phyloP scores from a whole-genome alignment of 92 coral and sea anemone genomes.

The Isaurus tuberculatus region DNA sequence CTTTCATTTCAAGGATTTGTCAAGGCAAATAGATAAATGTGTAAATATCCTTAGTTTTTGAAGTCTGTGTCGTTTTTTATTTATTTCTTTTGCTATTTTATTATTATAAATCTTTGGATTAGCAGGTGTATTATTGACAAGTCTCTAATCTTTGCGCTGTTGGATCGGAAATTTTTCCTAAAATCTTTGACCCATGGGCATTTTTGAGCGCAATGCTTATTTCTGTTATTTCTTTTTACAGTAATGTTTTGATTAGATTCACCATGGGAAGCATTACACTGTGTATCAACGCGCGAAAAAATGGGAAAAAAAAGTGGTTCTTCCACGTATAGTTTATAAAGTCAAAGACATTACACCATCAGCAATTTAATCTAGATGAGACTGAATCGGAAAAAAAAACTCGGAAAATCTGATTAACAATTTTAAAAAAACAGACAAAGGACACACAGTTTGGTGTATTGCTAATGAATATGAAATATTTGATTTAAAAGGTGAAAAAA shows the following conservation, averaged over 20 bases:
- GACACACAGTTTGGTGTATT: too few species aligned
- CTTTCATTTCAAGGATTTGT: not conserved
- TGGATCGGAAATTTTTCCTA: conserved; percentile 1
- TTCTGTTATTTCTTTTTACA: not conserved
- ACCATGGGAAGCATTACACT: conserved; percentile 9
- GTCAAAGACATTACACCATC: not conserved
- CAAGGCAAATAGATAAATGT: conserved; percentile 1
- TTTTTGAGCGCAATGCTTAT: not conserved
- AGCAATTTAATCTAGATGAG: too few species aligned
- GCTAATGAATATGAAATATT: too few species aligned
- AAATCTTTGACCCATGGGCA: conserved; percentile 27
- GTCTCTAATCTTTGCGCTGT: conserved; percentile 6
- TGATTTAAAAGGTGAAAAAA: not conserved
- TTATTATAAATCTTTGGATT: too few species aligned
- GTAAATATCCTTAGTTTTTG: not conserved
- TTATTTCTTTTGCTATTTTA: not conserved
- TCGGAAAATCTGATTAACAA: too few species aligned
- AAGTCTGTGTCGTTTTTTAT: not conserved
- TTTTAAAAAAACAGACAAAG: too few species aligned
- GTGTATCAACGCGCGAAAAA: not conserved
- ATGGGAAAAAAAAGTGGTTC: not conserved
- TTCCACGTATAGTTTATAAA: not conserved
- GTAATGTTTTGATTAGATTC: conserved; percentile 4
- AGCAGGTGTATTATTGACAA: not conserved
- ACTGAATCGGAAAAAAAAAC: too few species aligned